Evolutionary conservation across 2,888 invertebrate species (phyloP), one percentile per base, ranked within the genome.

Genomic region (Lithophane semibrunnea): DNA sequence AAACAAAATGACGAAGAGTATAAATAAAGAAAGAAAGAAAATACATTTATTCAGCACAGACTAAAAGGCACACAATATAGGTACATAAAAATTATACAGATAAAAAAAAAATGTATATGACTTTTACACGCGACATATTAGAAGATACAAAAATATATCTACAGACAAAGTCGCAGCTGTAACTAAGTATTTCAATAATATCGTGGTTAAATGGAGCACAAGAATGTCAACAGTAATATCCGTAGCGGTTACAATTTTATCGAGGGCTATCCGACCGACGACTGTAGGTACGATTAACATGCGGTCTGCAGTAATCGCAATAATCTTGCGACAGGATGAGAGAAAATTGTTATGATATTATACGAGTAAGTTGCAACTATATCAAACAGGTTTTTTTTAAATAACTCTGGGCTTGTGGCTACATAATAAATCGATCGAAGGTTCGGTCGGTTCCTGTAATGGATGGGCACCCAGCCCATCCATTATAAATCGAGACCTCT

Each of bases 191-290:
- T 60, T 60, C n/a, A 74, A 70, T 84, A 68, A 74, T 71, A 72
- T 63, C 24, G 24, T 72, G 56, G 54, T 64, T 63, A 74, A 74
- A 65, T 68, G 29, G 29, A 42, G 42, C 47, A 61, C 56, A 66
- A 16, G 54, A 54, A 64, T 65, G 77, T 82, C 82, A 82, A 77
- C 61, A 77, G 70, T 75, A 75, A 83, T 80, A 83, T 83, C 78
- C 78, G 78, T 37, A 42, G 63, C 47, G 37, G 81, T 63, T 67
- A 85, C 75, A 78, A 85, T 72, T 78, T 85, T 61, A 82, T 78
- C 65, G 75, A 75, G 60, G 49, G 42, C 49, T 10, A 66, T 67
- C 52, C 61, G 49, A 56, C 64, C 64, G 56, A n/a, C 66, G 21
- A 37, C 37, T 37, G 37, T 37, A 37, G 37, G 42, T 24, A 0